A percentile compares a stretch with the other conserved stretches of the same genome.
Conservation (phyloP, 2,113 vertebrate genomes). For the Engraulis encrasicolus region DNA sequence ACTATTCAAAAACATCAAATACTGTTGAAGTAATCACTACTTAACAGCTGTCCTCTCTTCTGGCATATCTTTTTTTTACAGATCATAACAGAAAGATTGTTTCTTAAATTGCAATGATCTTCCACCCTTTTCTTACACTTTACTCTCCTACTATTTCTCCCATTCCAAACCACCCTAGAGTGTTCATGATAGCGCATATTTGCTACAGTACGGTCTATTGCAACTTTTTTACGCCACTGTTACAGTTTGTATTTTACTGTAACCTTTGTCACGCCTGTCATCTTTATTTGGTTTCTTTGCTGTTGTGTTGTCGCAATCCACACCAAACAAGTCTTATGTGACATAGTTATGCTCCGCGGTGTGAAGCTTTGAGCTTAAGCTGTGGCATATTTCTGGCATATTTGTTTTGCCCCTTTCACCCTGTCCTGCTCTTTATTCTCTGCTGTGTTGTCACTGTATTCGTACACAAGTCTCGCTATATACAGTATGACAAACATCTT, state of each 20-base stretch:
- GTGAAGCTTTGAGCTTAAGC: constrained; percentile 10
- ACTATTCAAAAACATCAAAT: background rate
- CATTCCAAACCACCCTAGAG: background rate
- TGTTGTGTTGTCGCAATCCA: background rate
- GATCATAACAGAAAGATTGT: background rate
- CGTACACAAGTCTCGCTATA: too few relatives aligned
- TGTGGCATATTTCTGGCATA: too few relatives aligned
- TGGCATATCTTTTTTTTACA: background rate
- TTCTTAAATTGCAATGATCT: background rate
- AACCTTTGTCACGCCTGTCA: background rate
- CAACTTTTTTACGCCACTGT: too few relatives aligned
- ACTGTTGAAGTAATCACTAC: background rate
- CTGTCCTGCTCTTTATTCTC: too few relatives aligned
- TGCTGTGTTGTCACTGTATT: too few relatives aligned
- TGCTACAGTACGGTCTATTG: background rate
- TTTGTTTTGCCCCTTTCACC: too few relatives aligned
- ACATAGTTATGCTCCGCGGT: background rate
- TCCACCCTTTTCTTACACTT: background rate
- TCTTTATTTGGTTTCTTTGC: background rate
- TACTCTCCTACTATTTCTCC: background rate
- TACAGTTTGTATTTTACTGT: too few relatives aligned
- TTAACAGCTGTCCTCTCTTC: background rate
- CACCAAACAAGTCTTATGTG: background rate
- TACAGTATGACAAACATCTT: too few relatives aligned
- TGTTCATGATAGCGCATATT: background rate